phyloP scores from a whole-genome alignment of 2,888 invertebrate genomes.

The Vesta saturnalis region DNA sequence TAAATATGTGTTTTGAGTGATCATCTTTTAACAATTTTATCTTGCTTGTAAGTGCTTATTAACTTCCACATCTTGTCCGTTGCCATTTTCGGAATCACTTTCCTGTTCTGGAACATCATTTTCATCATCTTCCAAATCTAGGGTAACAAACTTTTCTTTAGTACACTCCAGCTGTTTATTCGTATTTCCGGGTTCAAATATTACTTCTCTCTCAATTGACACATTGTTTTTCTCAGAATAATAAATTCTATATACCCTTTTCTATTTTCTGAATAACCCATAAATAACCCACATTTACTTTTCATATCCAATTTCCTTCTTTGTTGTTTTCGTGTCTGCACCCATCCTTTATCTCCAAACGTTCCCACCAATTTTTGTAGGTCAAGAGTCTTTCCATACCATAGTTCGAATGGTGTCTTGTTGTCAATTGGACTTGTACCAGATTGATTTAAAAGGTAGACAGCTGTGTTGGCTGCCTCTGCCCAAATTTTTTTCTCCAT shows the following conservation, averaged over 20 bases:
- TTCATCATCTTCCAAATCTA: not conserved
- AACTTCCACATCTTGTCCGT: too few relatives aligned
- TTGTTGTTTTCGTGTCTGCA: too few relatives aligned
- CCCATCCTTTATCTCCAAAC: not conserved
- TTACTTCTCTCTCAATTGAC: too few relatives aligned
- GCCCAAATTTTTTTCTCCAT: too few relatives aligned
- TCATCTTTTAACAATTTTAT: not conserved
- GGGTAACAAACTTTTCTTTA: not conserved
- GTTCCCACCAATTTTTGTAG: not conserved
- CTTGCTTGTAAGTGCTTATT: not conserved
- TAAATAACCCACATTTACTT: not conserved
- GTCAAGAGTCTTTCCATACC: not conserved
- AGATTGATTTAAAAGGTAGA: not conserved
- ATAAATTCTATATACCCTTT: not conserved
- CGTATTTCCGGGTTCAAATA: not conserved
- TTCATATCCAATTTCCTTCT: too few relatives aligned
- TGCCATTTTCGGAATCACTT: too few relatives aligned
- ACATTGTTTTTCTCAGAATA: not conserved
- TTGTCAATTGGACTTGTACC: not conserved
- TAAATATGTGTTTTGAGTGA: not conserved
- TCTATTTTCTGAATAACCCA: not conserved
- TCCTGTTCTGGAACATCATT: too few relatives aligned
- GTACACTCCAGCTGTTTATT: not conserved
- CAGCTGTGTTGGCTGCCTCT: not conserved
- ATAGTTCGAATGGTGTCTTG: not conserved